These are phyloP conservation scores for Bacillus rossius DNA, from an alignment of 1,140 invertebrate species.

Conservation along the genomic window DNA sequence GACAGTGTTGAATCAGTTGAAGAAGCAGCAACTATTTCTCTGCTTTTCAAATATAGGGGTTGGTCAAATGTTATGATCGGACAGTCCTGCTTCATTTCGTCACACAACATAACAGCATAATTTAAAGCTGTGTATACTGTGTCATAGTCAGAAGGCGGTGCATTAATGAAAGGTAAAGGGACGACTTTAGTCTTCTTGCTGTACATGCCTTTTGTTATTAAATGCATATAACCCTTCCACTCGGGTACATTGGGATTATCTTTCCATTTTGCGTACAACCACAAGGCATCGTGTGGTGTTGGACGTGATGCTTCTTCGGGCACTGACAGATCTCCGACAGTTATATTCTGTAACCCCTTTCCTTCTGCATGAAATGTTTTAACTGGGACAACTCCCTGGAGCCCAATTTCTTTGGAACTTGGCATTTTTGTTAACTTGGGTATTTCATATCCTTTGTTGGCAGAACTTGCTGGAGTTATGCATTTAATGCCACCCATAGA, in stretches of 20 bases:
- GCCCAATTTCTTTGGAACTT: neutral
- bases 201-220: slow-evolving; percentile 6
- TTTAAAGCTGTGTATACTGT: slow-evolving; percentile 26
- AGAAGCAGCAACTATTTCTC: too few relatives aligned
- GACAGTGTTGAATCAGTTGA: too few relatives aligned
- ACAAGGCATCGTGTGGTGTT: neutral
- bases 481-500: slow-evolving; percentile 27
- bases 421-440: neutral
- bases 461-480: slow-evolving; percentile 15
- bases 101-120: too few relatives aligned
- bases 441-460: neutral
- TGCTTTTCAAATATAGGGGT: too few relatives aligned
- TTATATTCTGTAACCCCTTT: neutral
- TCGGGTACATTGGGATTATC: neutral
- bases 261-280: neutral
- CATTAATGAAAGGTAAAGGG: slow-evolving; percentile 26
- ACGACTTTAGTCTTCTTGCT: slow-evolving; percentile 16
- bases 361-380: neutral
- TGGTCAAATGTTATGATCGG: too few relatives aligned
- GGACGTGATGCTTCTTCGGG: neutral
- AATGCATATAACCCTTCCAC: slow-evolving; percentile 27
- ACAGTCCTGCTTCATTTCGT: too few relatives aligned
- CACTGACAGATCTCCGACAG: neutral
- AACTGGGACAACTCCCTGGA: neutral
- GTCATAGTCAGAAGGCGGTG: slow-evolving; percentile 24